Percentiles rank a stretch among this genome's conserved stretches.
Evolutionary conservation across 2,888 invertebrate genomes (phyloP).

Genomic region (Eurytoma adleriae): DNA sequence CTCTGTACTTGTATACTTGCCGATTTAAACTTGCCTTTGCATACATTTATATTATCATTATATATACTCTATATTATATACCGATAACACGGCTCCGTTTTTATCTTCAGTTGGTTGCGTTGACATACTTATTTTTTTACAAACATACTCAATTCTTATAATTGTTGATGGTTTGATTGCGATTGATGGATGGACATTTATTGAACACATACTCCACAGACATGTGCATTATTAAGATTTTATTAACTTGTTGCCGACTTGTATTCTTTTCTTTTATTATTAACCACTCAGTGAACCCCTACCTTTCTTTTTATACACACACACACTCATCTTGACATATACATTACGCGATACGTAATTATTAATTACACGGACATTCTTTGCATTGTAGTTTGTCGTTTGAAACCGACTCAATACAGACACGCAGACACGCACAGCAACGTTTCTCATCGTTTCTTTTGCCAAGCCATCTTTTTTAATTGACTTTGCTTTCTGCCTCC

Average conservation of each 20-base stretch:
- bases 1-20: conserved; percentile 66
- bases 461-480: background rate
- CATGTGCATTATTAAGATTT: conserved; percentile 60
- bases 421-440: background rate
- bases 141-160: conserved; percentile 14
- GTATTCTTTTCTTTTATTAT: conserved; percentile 9
- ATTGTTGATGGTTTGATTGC: conserved; percentile 60
- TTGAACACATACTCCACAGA: background rate
- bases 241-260: conserved; percentile 20
- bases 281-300: conserved; percentile 3
- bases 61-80: conserved; percentile 19
- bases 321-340: no score
- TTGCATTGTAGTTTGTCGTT: conserved; percentile 34
- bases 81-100: conserved; percentile 50
- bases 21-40: conserved; percentile 67
- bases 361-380: conserved; percentile 15
- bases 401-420: background rate
- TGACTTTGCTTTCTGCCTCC: background rate
- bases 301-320: conserved; percentile 14
- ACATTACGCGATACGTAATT: conserved; percentile 3
- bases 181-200: conserved; percentile 69
- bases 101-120: conserved; percentile 45
- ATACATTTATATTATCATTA: conserved; percentile 45
- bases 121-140: conserved; percentile 42
- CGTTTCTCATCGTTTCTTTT: background rate